Conservation (phyloP, 2,797 vertebrate genomes). For the Manis crassicaudata region DNA sequence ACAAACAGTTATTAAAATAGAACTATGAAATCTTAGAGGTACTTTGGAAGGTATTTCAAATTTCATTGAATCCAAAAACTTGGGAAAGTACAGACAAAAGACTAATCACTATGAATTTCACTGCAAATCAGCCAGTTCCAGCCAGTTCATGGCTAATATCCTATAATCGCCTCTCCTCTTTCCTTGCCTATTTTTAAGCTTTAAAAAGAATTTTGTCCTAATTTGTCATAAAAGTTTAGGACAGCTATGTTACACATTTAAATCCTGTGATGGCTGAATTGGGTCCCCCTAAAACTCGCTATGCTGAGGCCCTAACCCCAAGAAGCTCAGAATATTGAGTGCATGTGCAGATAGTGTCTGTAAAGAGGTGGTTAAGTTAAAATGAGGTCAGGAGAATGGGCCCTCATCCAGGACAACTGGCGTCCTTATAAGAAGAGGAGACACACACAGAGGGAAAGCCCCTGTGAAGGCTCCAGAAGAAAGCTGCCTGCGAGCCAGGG, state of each 20-base stretch:
- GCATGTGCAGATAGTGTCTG: background rate
- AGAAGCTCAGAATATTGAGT: too few relatives aligned
- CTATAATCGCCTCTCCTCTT: background rate
- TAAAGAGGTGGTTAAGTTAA: background rate
- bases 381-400: background rate
- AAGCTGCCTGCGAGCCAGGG: background rate
- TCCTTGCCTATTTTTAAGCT: background rate
- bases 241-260: background rate
- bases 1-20: slow-evolving; percentile 10
- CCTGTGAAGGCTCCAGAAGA: background rate
- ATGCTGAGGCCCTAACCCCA: background rate
- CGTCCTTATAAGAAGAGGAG: background rate
- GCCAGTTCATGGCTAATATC: background rate
- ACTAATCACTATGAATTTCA: background rate
- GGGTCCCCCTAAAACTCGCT: background rate
- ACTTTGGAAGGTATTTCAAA: background rate
- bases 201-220: background rate
- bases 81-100: background rate
- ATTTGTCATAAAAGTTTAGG: background rate
- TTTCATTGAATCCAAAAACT: background rate
- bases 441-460: background rate
- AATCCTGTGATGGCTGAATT: background rate
- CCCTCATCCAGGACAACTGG: background rate
- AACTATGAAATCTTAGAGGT: background rate
- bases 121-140: background rate